Evolutionary conservation across 2,888 invertebrate genomes (phyloP).

Genomic region (Drosophila barbarae): DNA sequence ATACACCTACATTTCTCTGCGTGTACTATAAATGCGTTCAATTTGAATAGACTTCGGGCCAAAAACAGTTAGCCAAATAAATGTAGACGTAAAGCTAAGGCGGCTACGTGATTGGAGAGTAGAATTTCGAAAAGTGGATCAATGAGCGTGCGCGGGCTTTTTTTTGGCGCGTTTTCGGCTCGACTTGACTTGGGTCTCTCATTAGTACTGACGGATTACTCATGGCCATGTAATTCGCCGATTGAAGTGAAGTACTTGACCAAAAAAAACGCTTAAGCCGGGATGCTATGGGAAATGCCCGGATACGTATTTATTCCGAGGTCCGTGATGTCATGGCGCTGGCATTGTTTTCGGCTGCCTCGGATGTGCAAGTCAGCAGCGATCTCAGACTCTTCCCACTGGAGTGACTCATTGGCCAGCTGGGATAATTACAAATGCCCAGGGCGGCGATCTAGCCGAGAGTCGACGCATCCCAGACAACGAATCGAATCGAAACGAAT

Average conservation of each 20-base stretch:
- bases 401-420: constrained; percentile 56
- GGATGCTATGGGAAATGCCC: constrained; percentile 63
- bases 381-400: constrained; percentile 39
- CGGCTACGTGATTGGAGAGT: constrained; percentile 65
- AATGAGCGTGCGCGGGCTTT: constrained; percentile 44
- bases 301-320: constrained; percentile 58
- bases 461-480: constrained; percentile 26
- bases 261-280: constrained; percentile 35
- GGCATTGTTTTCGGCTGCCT: constrained; percentile 39
- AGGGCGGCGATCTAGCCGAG: constrained; percentile 18
- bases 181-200: constrained; percentile 32
- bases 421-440: constrained; percentile 34
- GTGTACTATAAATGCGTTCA: constrained; percentile 9
- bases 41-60: constrained; percentile 44
- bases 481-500: constrained; percentile 4
- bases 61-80: constrained; percentile 67
- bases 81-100: constrained; percentile 46
- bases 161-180: constrained; percentile 43
- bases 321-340: constrained; percentile 58
- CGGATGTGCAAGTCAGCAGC: constrained; percentile 65
- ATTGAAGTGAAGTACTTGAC: constrained; percentile 54
- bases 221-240: constrained; percentile 73
- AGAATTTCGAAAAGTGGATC: constrained; percentile 65
- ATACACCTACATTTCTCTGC: background rate
- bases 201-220: constrained; percentile 73